Percentiles rank a stretch among this genome's conserved stretches.
Evolutionary conservation across 2,797 vertebrate species (phyloP).

Genomic region (Sebastes oblongus): DNA sequence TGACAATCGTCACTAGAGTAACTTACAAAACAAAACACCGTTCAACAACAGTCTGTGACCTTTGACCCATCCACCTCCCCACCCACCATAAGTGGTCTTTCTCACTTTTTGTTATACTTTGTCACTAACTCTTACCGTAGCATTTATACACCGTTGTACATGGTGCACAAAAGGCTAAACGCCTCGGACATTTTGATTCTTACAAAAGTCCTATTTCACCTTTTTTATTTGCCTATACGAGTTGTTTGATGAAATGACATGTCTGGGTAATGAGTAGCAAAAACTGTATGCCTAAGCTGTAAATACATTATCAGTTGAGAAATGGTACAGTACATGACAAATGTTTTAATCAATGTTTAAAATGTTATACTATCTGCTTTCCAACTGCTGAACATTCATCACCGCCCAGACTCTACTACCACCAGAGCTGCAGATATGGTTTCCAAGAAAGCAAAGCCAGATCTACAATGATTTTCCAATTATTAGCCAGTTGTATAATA

Average conservation of each 20-base stretch:
- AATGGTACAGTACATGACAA: background rate
- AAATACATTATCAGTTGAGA: background rate
- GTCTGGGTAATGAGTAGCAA: background rate
- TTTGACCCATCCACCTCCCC: too few species aligned
- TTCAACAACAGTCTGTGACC: too few species aligned
- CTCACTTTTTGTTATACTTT: too few species aligned
- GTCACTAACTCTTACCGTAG: fast-evolving
- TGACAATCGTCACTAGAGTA: fast-evolving
- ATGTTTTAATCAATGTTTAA: background rate
- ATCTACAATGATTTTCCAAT: background rate
- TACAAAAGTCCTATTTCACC: background rate
- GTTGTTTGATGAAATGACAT: background rate
- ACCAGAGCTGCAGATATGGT: background rate
- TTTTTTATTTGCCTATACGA: background rate
- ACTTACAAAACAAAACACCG: too few species aligned
- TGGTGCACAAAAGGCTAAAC: too few species aligned
- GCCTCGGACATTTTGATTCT: background rate
- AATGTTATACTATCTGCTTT: background rate
- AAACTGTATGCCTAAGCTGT: background rate
- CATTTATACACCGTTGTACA: too few species aligned
- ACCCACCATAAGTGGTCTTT: too few species aligned
- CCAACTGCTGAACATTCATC: background rate
- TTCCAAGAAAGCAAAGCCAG: background rate
- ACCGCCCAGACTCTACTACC: background rate
- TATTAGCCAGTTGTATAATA: background rate